phyloP scores from a whole-genome alignment of 2,888 invertebrate genomes.

The Machimus atricapillus region DNA sequence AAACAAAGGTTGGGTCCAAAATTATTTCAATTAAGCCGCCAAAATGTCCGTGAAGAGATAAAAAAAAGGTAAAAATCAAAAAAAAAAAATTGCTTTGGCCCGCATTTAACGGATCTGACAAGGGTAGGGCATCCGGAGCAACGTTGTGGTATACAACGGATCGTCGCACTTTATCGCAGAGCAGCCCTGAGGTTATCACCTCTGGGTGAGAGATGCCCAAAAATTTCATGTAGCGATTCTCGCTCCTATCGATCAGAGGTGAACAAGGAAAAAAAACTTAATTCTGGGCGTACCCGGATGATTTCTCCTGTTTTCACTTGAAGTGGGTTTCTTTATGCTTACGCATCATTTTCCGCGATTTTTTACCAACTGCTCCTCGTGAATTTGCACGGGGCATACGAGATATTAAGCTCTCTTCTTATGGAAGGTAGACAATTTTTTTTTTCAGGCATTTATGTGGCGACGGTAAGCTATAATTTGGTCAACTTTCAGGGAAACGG shows the following conservation, averaged over 20 bases:
- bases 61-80: background rate
- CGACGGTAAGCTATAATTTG: slow-evolving; percentile 11
- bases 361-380: background rate
- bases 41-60: slow-evolving; percentile 10
- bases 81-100: background rate
- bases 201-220: background rate
- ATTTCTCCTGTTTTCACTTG: slow-evolving; percentile 34
- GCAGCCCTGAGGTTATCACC: background rate
- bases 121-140: background rate
- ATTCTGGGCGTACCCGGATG: background rate
- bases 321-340: background rate
- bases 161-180: background rate
- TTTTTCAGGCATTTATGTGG: background rate
- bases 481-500: slow-evolving; percentile 9
- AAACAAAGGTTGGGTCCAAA: background rate
- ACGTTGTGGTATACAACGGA: background rate
- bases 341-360: background rate
- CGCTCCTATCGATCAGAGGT: background rate
- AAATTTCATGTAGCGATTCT: background rate
- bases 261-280: background rate
- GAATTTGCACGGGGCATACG: background rate
- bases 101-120: background rate
- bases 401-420: background rate
- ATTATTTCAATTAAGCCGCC: slow-evolving; percentile 33
- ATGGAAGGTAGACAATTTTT: slow-evolving; percentile 1